Base-by-base conservation (phyloP, 2,888 invertebrate genomes). In the Melinaea menophilus region DNA sequence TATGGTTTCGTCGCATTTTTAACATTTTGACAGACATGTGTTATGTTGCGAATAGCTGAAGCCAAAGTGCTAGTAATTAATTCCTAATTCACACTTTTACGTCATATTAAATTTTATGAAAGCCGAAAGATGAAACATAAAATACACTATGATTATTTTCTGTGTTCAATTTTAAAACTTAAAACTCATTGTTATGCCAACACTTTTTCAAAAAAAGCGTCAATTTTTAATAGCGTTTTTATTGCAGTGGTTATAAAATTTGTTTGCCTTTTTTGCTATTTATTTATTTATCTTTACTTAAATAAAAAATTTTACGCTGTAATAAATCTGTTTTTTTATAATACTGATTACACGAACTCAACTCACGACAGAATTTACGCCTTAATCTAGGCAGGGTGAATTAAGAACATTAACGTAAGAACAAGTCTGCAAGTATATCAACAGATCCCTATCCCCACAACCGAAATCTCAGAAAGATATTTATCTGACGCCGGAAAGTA, bases 41-140 rank as follows among this genome's bases (percentile, higher is more conserved):
- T 76, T 77, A 69, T 71, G 79, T 79, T 81, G 82, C 82, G 83
- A 85, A 82, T 83, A 82, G 73, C 78, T n/a, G n/a, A n/a, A n/a
- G n/a, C n/a, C n/a, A n/a, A n/a, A n/a, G n/a, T n/a, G n/a, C n/a
- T n/a, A n/a, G n/a, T n/a, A n/a, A n/a, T n/a, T n/a, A n/a, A n/a
- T n/a, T n/a, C n/a, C n/a, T n/a, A n/a, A n/a, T n/a, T n/a, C n/a
- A n/a, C n/a, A n/a, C n/a, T n/a, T n/a, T n/a, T n/a, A 82, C 74
- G 78, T 76, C 75, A 72, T 77, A 74, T 74, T 81, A 80, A 76
- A 81, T 79, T 76, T 70, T n/a, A n/a, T n/a, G n/a, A n/a, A n/a
- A n/a, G 72, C 75, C 75, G 78, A n/a, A n/a, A 78, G 79, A 79
- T 82, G 81, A 81, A 80, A 62, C 71, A 64, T 73, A 73, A 75